Evolutionary conservation across 2,797 vertebrate genomes (phyloP), one percentile per base, ranked within the genome.

Genomic region (Acanthopagrus latus): DNA sequence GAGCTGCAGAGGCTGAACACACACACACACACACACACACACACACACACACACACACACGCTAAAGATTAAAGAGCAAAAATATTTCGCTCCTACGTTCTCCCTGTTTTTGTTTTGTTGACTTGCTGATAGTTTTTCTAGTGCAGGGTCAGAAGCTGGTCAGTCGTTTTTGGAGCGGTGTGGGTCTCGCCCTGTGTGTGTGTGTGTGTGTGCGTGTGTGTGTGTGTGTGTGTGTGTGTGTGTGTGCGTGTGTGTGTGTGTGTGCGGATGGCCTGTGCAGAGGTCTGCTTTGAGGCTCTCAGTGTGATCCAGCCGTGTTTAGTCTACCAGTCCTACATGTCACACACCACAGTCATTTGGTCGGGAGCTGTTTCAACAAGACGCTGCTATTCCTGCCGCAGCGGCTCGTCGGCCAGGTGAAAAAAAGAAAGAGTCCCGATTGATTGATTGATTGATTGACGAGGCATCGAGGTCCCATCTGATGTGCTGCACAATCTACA

Each of bases 311-410:
- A 48, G 78, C 65, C 74, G 29, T 92, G 91, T 94, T 93, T 92
- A 93, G 92, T 91, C 92, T 93, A 80, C 50, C 66, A 62, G 65
- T 71, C 76, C 74, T 38, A 83, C 82, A 87, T 85, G 89, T 92
- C 89, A 67, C 88, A 90, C 86, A 86, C 85, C 68, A 64, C 78
- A 76, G 87, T 84, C 88, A 86, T 88, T 90, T 89, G 88, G 86
- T 88, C 82, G 57, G 76, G 86, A 92, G 87, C 90, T 90, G 89
- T 92, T 91, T 93, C 90, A 91, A 92, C 91, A 93, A 87, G 80
- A 18, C 33, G 50, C 83, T 84, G 81, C 86, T 79, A 83, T 84
- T 86, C 84, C 86, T 85, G 80, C 78, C 38, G 60, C 83, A 33
- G 13, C 4, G 50, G 60, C 74, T 41, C 52, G 2, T 50, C 57